Conservation (phyloP, 2,888 invertebrate species). For the Sepiola atlantica region DNA sequence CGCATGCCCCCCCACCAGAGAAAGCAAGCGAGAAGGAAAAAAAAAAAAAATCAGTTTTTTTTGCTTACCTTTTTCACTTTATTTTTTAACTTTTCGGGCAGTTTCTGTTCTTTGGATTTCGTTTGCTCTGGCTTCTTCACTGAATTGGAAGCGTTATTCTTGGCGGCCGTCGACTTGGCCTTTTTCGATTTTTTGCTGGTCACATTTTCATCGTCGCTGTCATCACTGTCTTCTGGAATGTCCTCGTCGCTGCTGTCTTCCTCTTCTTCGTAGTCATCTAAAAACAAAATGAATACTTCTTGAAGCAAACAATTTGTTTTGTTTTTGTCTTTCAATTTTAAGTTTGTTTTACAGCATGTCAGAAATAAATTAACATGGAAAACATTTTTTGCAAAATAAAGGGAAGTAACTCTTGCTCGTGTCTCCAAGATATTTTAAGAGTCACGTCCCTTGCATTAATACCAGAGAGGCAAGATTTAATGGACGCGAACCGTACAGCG, state of each 20-base stretch:
- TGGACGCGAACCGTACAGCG: too few relatives aligned
- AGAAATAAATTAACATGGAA: too few relatives aligned
- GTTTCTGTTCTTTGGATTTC: neutral
- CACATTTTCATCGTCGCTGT: neutral
- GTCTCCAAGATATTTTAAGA: too few relatives aligned
- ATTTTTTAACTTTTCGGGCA: neutral
- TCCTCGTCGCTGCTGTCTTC: constrained; percentile 1
- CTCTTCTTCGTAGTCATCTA: neutral
- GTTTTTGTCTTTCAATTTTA: too few relatives aligned
- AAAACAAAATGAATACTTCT: too few relatives aligned
- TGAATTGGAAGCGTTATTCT: constrained; percentile 5
- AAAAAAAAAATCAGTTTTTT: neutral
- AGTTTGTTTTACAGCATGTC: too few relatives aligned
- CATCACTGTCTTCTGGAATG: neutral
- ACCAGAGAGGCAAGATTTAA: too few relatives aligned
- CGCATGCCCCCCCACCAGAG: neutral
- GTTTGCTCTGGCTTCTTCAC: neutral
- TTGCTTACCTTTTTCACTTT: neutral
- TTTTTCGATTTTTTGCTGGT: neutral
- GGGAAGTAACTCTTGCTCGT: too few relatives aligned
- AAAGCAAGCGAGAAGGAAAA: neutral
- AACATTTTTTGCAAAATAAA: too few relatives aligned
- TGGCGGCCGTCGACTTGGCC: neutral
- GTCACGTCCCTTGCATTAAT: too few relatives aligned
- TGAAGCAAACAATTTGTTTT: too few relatives aligned